Base-by-base conservation (phyloP, 2,113 vertebrate genomes). In the Electrona antarctica region DNA sequence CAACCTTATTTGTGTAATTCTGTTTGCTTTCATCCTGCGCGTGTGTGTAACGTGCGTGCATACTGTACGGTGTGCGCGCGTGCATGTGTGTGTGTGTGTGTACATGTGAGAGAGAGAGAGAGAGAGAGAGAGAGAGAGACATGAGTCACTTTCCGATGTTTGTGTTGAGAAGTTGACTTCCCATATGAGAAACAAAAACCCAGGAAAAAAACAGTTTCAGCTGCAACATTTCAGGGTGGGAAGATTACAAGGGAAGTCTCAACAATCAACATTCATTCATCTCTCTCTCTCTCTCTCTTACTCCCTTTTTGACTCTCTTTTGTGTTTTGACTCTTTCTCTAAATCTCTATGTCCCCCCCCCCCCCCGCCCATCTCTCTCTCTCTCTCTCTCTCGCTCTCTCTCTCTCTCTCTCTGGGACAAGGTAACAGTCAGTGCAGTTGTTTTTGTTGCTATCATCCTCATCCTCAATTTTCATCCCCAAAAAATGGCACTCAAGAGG, bases 131-230 rank as follows among this genome's bases (percentile, higher is more conserved):
- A 51, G 49, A 13, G 33, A 29, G 59, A 8, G 64, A 56, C 64
- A 69, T 83, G 86, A 81, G 84, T 86, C 80, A 81, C 67, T 81
- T 87, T 85, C 85, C 70, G 69, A 87, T 76, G 70, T 87, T 89
- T 85, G 78, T 86, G 47, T 72, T 73, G 55, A 57, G 66, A 46
- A 0, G 33, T 57, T 52, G 64, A 78, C 68, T 81, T 78, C 78
- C 76, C 77, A 69, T 45, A 67, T 48, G 51, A 2, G 7, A 49
- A 66, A 77, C 83, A 47, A 78, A 85, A 85, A 78, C 69, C 56
- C 52, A 73, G 79, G 77, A 71, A 84, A 76, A 79, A 79, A 78
- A 59, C 1, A 70, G 57, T 57, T 66, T 79, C 71, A 78, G 69
- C 63, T 76, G 58, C 52, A 63, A 71, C 71, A 69, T 65, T 81